Base-by-base conservation (phyloP, 2,888 invertebrate species). In the Thereva nobilitata region DNA sequence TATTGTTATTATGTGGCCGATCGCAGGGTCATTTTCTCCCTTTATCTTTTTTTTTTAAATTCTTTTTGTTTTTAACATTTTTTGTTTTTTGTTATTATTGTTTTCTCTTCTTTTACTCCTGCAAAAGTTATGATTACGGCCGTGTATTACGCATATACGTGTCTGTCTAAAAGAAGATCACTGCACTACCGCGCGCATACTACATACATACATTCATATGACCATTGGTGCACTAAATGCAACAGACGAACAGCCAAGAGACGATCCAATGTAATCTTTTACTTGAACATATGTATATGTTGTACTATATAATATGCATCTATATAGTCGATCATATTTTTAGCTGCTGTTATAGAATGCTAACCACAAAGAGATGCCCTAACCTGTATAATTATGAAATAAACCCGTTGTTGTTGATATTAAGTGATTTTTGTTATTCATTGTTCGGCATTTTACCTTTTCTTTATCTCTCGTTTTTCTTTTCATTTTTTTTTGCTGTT, bases 401-500 rank as follows among this genome's bases (percentile, higher is more conserved):
- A 59, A 47, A 47, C 57, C 47, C 47, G 57, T 35, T 47, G 47
- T 47, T 35, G 45, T 47, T 59, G 37, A 59, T 59, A 59, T 59
- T 59, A 59, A 59, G 47, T 59, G 57, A 59, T 47, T 59, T 59
- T 59, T 59, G 57, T 47, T 59, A 59, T 59, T 45, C 57, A 59
- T 59, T 59, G 57, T 47, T 59, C 35, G 6, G 47, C 9, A 23
- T 23, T 23, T 23, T 23, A 23, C 23, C 23, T 23, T 23, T 2
- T 23, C 2, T 23, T 2, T 23, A 1, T 23, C 23, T 23, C 23
- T 1, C 1, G 1, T 23, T 23, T 23, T 2, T 23, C 1, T 23
- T 23, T 23, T 23, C 23, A 23, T 23, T 23, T 23, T 23, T 23
- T 9, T 3, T 2, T 53, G 57, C 42, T 42, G 5, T 4, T 57